phyloP scores from a whole-genome alignment of 2,113 vertebrate species.

The Ictidomys tridecemlineatus region DNA sequence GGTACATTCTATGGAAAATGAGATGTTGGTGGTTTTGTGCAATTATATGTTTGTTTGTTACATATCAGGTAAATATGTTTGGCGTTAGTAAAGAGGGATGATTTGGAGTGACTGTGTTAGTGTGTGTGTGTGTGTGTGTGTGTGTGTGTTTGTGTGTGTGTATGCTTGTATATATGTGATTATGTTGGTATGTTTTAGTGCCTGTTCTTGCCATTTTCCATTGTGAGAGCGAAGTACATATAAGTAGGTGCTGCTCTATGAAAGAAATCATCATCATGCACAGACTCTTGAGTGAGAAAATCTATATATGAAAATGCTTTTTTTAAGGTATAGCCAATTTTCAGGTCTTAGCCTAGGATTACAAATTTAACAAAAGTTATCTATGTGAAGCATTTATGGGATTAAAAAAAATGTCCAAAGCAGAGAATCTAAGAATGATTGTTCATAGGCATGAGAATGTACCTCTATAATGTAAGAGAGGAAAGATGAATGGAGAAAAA shows the following conservation, averaged over 20 bases:
- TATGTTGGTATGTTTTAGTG: too few species aligned
- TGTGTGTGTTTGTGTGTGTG: too few species aligned
- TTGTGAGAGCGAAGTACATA: too few species aligned
- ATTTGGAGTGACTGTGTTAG: not conserved
- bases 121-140: too few species aligned
- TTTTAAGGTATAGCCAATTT: too few species aligned
- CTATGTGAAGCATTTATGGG: not conserved
- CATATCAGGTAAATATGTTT: not conserved
- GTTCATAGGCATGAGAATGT: not conserved
- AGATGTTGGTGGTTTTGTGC: not conserved
- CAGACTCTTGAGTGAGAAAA: not conserved
- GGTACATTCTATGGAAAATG: not conserved
- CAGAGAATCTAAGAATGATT: not conserved
- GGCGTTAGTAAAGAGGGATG: not conserved
- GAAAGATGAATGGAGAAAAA: not conserved
- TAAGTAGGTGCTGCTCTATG: not conserved
- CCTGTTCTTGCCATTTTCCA: too few species aligned
- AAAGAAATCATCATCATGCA: not conserved
- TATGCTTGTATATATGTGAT: too few species aligned
- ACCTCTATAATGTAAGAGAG: not conserved
- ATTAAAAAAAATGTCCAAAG: not conserved
- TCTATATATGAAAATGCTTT: not conserved
- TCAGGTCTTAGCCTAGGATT: not conserved
- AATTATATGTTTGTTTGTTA: not conserved
- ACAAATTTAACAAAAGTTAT: not conserved